Evolutionary conservation across 2,797 vertebrate species (phyloP).

Genomic region (Pyrocephalus nanus): DNA sequence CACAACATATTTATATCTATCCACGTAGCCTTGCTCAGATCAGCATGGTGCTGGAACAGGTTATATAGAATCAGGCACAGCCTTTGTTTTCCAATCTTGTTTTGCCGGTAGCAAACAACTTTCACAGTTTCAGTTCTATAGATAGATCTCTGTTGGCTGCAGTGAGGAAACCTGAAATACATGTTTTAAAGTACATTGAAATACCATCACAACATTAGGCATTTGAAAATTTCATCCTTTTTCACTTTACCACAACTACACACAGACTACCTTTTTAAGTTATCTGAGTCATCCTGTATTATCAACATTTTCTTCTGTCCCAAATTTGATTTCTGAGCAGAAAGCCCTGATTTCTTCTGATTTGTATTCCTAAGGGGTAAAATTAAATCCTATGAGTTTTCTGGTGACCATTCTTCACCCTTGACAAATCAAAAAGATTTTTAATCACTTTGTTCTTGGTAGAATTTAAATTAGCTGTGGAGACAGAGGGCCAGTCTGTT

Average conservation of each 20-base stretch:
- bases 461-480: neutral
- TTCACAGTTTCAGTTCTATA: neutral
- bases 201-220: neutral
- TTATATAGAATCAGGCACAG: constrained; percentile 61
- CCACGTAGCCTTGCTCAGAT: constrained; percentile 42
- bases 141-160: neutral
- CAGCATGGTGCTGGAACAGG: constrained; percentile 40
- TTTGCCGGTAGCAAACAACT: neutral
- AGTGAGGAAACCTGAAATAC: neutral
- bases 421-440: constrained; percentile 30
- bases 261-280: neutral
- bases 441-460: constrained; percentile 20
- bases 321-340: constrained; percentile 6
- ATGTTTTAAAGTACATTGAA: neutral
- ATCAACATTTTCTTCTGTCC: neutral
- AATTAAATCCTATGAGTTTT: constrained; percentile 34
- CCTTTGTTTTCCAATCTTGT: neutral
- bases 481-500: neutral
- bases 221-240: neutral
- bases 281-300: neutral
- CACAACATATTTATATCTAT: neutral
- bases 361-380: neutral
- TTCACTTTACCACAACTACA: neutral
- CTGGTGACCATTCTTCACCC: constrained; percentile 11
- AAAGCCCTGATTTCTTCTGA: constrained; percentile 19